Conservation (phyloP, 1,140 invertebrate species). For the Brachionus rubens region DNA sequence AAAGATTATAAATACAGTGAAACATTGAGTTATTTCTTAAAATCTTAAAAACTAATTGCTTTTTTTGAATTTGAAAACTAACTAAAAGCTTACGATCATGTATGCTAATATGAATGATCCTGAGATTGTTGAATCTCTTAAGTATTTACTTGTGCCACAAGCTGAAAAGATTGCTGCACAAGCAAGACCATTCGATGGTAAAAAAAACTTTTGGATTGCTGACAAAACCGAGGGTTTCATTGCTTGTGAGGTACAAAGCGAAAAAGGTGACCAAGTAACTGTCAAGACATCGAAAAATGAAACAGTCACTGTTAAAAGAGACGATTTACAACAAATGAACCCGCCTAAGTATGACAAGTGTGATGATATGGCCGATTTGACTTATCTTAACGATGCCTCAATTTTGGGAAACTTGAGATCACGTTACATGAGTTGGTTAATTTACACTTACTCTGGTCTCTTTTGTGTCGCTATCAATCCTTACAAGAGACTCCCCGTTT, state of each 20-base stretch:
- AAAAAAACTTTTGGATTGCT: constrained; percentile 98
- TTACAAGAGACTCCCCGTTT: constrained; percentile 98
- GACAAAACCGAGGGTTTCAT: constrained; percentile 95
- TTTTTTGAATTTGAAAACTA: too few species aligned
- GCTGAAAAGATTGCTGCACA: constrained; percentile 60
- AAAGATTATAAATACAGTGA: too few species aligned
- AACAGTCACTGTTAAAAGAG: constrained; percentile 85
- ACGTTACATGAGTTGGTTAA: constrained; percentile 92
- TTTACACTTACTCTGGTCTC: constrained; percentile 99
- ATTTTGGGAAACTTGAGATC: constrained; percentile 97
- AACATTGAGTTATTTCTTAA: too few species aligned
- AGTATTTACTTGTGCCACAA: constrained; percentile 42
- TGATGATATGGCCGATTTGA: constrained; percentile 99
- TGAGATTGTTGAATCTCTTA: constrained; percentile 46
- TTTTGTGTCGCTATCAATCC: constrained; percentile 99
- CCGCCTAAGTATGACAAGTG: constrained; percentile 98
- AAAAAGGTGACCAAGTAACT: constrained; percentile 93
- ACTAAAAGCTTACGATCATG: too few species aligned
- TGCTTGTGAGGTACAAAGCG: constrained; percentile 92
- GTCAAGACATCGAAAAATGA: constrained; percentile 66
- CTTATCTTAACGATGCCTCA: constrained; percentile 98
- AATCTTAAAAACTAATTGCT: too few species aligned
- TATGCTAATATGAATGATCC: constrained; percentile 45
- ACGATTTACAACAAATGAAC: constrained; percentile 93
- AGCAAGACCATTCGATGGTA: constrained; percentile 96